Evolutionary conservation across 2,888 invertebrate species (phyloP).

Genomic region (Phalangium opilio): DNA sequence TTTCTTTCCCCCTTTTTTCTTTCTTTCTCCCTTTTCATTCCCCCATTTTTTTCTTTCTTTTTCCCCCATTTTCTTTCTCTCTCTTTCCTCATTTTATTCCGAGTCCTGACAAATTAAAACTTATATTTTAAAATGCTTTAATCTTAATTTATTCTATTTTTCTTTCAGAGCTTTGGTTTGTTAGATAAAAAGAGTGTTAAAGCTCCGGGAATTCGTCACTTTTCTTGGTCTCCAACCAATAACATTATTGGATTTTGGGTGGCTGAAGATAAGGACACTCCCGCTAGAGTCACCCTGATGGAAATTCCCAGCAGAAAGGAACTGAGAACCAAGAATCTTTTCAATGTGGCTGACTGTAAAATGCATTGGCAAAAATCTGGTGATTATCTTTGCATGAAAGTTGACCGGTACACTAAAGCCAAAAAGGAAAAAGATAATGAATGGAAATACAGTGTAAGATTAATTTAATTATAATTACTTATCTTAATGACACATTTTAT

Average conservation of each 20-base stretch:
- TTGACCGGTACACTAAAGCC: slow-evolving; percentile 72
- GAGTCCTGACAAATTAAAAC: neutral
- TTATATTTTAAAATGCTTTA: neutral
- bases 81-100: too few relatives aligned
- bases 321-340: slow-evolving; percentile 81
- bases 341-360: slow-evolving; percentile 94
- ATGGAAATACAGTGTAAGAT: slow-evolving; percentile 63
- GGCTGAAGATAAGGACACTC: slow-evolving; percentile 81
- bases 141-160: slow-evolving; percentile 7
- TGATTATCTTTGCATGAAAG: slow-evolving; percentile 92
- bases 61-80: too few relatives aligned
- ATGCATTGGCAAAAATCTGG: slow-evolving; percentile 99
- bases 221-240: slow-evolving; percentile 96
- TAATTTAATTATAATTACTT: neutral
- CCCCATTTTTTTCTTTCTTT: too few relatives aligned
- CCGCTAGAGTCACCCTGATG: slow-evolving; percentile 81
- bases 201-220: slow-evolving; percentile 50
- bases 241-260: slow-evolving; percentile 96
- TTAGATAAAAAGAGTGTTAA: slow-evolving; percentile 89
- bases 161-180: slow-evolving; percentile 62
- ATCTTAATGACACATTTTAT: neutral
- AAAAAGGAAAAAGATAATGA: slow-evolving; percentile 62
- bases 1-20: too few relatives aligned
- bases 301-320: slow-evolving; percentile 79
- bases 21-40: too few relatives aligned